Evolutionary conservation across 2,888 invertebrate species (phyloP).

Genomic region (Peribatodes rhomboidaria): DNA sequence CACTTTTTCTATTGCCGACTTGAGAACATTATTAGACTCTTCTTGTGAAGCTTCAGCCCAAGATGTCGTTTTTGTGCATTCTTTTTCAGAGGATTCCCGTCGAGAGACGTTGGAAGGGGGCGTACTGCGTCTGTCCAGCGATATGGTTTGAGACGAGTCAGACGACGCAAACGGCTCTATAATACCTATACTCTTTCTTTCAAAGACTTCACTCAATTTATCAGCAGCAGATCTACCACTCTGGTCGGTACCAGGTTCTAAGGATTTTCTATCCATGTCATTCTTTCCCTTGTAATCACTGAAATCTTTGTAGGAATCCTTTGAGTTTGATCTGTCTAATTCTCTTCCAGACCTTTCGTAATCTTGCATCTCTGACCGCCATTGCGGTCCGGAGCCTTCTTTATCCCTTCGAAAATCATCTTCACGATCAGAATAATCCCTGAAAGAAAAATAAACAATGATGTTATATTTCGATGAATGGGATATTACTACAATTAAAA

Average conservation of each 20-base stretch:
- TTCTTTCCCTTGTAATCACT: conserved; percentile 82
- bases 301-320: conserved; percentile 84
- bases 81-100: conserved; percentile 81
- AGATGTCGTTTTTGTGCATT: conserved; percentile 59
- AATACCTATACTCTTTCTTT: conserved; percentile 78
- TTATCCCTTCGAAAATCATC: conserved; percentile 81
- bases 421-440: conserved; percentile 82
- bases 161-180: conserved; percentile 68
- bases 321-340: conserved; percentile 79
- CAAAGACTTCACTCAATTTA: conserved; percentile 82
- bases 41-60: conserved; percentile 84
- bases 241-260: conserved; percentile 70
- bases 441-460: conserved; percentile 57
- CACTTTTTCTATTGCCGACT: conserved; percentile 61
- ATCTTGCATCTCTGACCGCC: conserved; percentile 84
- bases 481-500: neutral
- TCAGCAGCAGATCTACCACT: conserved; percentile 80
- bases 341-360: conserved; percentile 78
- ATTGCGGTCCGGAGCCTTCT: conserved; percentile 77
- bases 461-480: neutral
- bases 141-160: conserved; percentile 69
- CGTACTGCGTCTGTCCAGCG: conserved; percentile 81
- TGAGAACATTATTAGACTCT: conserved; percentile 60
- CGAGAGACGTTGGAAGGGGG: conserved; percentile 72
- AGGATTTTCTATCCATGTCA: conserved; percentile 79